Percentiles rank a stretch among this genome's conserved stretches.
phyloP scores from a whole-genome alignment of 1,140 invertebrate genomes.

The Calliphora vicina region DNA sequence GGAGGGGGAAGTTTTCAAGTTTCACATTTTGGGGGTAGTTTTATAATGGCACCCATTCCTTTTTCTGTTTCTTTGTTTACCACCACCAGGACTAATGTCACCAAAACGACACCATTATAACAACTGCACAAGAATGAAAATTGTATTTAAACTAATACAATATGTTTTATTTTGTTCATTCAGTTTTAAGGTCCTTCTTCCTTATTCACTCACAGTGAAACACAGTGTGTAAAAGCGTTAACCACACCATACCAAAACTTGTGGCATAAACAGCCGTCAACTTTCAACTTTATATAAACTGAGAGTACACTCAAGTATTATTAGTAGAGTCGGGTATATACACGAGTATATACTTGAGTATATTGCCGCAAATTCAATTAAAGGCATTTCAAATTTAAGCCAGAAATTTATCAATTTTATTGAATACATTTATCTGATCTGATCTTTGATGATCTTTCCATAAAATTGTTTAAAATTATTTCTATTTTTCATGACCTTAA shows the following conservation, averaged over 20 bases:
- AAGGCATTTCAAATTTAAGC: too few species aligned
- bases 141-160: slow-evolving; percentile 8
- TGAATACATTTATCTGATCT: too few species aligned
- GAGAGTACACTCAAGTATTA: background rate
- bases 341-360: background rate
- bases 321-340: background rate
- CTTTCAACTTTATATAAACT: background rate
- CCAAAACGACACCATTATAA: background rate
- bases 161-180: background rate
- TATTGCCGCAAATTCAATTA: background rate
- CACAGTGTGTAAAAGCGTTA: background rate
- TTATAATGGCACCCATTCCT: background rate
- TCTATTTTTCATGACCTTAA: too few species aligned
- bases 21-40: too few species aligned
- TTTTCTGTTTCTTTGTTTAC: background rate
- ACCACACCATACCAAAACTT: background rate
- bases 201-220: background rate
- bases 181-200: background rate
- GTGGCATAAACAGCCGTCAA: slow-evolving; percentile 19
- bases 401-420: too few species aligned
- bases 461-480: too few species aligned
- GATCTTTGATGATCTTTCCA: too few species aligned
- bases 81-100: slow-evolving; percentile 21
- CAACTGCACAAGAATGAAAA: too few species aligned
- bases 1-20: too few species aligned